Evolutionary conservation across 2,797 vertebrate species (phyloP).

Genomic region (Aselliscus stoliczkanus): DNA sequence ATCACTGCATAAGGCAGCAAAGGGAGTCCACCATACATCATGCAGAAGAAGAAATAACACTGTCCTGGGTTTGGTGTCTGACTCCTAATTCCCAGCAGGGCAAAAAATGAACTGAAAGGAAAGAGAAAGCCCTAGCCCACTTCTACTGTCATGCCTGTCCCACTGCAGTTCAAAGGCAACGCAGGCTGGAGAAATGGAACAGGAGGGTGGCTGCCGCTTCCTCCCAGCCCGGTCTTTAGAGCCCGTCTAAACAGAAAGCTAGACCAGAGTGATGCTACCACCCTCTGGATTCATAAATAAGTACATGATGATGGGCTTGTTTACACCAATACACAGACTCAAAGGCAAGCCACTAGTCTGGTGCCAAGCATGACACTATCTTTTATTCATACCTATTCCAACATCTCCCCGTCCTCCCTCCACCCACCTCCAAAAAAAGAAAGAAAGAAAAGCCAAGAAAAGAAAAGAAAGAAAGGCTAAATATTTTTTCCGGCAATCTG

Average conservation of each 20-base stretch:
- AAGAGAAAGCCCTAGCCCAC: not conserved
- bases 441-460: not conserved
- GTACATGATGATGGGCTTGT: conserved; percentile 5
- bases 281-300: not conserved
- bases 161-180: not conserved
- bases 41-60: conserved; percentile 69
- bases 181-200: not conserved
- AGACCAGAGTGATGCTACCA: not conserved
- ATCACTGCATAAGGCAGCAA: conserved; percentile 59
- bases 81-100: conserved; percentile 48
- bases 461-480: not conserved
- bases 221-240: not conserved
- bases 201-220: not conserved
- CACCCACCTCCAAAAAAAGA: not conserved
- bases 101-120: not conserved
- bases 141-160: not conserved
- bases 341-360: not conserved
- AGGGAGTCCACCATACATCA: conserved; percentile 52
- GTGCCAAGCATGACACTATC: not conserved
- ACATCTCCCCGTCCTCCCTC: not conserved
- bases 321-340: not conserved
- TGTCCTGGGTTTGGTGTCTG: conserved; percentile 59
- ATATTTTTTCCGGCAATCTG: not conserved
- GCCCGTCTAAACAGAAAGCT: not conserved
- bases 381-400: not conserved